A percentile compares a stretch with the other conserved stretches of the same genome.
Conservation (phyloP, 1,140 invertebrate species). For the Drosophila eugracilis region DNA sequence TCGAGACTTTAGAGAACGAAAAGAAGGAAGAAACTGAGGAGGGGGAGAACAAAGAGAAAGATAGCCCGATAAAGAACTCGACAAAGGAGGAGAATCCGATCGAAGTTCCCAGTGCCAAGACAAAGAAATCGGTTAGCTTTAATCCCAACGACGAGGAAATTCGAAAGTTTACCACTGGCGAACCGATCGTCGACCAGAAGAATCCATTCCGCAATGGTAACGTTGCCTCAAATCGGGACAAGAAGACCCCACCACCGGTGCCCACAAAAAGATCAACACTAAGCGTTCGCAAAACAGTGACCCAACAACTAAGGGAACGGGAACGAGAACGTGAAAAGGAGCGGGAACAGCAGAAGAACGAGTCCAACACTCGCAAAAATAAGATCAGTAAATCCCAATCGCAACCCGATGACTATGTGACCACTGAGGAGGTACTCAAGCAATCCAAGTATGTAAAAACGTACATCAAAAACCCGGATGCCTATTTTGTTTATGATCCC, state of each 20-base stretch:
- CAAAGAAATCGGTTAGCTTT: conserved; percentile 78
- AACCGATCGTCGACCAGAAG: conserved; percentile 79
- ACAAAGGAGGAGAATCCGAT: neutral
- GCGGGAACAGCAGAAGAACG: conserved; percentile 64
- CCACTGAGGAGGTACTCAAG: conserved; percentile 83
- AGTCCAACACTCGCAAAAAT: conserved; percentile 50
- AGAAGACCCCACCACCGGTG: conserved; percentile 70
- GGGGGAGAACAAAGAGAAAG: conserved; percentile 1
- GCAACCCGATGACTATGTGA: conserved; percentile 70
- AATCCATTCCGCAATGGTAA: conserved; percentile 78
- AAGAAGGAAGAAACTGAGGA: neutral
- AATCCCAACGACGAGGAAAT: conserved; percentile 80
- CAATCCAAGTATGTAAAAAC: conserved; percentile 84
- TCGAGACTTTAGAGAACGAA: conserved; percentile 14
- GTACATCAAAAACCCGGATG: conserved; percentile 84
- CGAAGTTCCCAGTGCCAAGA: conserved; percentile 7
- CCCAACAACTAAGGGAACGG: conserved; percentile 71
- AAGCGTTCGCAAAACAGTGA: conserved; percentile 68
- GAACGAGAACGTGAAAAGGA: conserved; percentile 63
- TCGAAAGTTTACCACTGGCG: conserved; percentile 75
- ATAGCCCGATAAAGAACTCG: neutral
- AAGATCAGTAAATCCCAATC: conserved; percentile 11
- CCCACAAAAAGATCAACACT: conserved; percentile 72
- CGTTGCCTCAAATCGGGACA: conserved; percentile 19
- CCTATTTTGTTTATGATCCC: conserved; percentile 81